These are phyloP conservation scores for Pangasius djambal DNA, from an alignment of 2,797 vertebrate species.

Conservation along the genomic window DNA sequence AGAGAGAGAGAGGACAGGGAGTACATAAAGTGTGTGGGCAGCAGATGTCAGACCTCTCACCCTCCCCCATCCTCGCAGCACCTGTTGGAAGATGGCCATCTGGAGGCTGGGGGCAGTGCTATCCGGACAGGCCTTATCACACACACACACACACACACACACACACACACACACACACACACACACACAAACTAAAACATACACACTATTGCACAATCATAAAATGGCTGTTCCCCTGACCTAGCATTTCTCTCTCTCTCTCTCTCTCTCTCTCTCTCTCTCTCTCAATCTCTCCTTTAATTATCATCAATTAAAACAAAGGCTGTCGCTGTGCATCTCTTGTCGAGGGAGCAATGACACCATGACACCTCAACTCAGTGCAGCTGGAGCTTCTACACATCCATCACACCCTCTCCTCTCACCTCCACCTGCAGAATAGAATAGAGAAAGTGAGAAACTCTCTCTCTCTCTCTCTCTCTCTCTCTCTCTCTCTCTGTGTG, in stretches of 20 bases:
- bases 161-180: constrained; percentile 32
- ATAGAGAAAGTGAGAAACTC: constrained; percentile 25
- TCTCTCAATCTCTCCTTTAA: constrained; percentile 14
- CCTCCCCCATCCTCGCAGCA: constrained; percentile 64
- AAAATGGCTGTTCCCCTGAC: constrained; percentile 19
- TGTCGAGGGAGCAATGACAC: neutral
- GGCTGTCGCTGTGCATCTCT: neutral
- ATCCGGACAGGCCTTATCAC: constrained; percentile 33
- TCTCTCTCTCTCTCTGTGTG: neutral
- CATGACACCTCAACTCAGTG: constrained; percentile 32
- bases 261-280: neutral
- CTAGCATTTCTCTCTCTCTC: constrained; percentile 2
- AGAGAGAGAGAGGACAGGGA: neutral
- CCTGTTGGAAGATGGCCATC: constrained; percentile 75
- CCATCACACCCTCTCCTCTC: constrained; percentile 44
- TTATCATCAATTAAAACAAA: constrained; percentile 39
- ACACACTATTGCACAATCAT: constrained; percentile 29
- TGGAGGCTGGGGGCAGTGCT: constrained; percentile 63
- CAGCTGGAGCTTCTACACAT: constrained; percentile 42
- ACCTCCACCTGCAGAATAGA: constrained; percentile 55
- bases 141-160: constrained; percentile 9
- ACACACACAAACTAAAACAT: constrained; percentile 16
- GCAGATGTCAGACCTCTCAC: constrained; percentile 72
- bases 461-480: neutral
- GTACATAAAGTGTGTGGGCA: constrained; percentile 54